These are phyloP conservation scores for Sesamia inferens DNA, from an alignment of 2,888 invertebrate species.

Conservation along the genomic window DNA sequence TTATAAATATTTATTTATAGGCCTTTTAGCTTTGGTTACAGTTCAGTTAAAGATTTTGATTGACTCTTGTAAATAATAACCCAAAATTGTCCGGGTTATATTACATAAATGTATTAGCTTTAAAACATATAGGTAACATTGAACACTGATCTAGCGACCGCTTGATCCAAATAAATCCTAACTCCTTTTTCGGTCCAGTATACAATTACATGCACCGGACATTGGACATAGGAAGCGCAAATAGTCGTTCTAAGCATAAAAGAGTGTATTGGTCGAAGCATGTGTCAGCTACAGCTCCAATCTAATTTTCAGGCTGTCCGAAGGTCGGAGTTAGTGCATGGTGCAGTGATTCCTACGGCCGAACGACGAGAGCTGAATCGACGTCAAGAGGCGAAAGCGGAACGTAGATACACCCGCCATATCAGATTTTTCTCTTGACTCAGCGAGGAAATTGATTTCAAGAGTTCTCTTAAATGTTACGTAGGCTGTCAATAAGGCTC, in stretches of 20 bases:
- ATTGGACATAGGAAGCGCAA: conserved; percentile 45
- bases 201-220: conserved; percentile 41
- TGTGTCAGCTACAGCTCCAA: conserved; percentile 81
- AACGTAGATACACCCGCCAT: conserved; percentile 62
- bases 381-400: conserved; percentile 54
- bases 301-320: conserved; percentile 85
- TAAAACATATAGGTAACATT: no score
- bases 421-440: conserved; percentile 81
- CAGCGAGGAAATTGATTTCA: conserved; percentile 84
- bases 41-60: no score
- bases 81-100: not conserved
- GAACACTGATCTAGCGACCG: not conserved
- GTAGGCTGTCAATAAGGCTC: conserved; percentile 76
- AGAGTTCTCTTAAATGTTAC: conserved; percentile 78
- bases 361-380: conserved; percentile 53
- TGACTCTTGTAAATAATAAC: not conserved
- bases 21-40: no score
- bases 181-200: not conserved
- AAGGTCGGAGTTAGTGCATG: conserved; percentile 74
- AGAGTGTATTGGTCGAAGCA: conserved; percentile 66
- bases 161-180: not conserved
- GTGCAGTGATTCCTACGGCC: conserved; percentile 61
- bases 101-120: no score
- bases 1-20: no score
- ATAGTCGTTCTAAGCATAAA: conserved; percentile 65